Base-by-base conservation (phyloP, 2,797 vertebrate genomes). In the Hylomyscus alleni region DNA sequence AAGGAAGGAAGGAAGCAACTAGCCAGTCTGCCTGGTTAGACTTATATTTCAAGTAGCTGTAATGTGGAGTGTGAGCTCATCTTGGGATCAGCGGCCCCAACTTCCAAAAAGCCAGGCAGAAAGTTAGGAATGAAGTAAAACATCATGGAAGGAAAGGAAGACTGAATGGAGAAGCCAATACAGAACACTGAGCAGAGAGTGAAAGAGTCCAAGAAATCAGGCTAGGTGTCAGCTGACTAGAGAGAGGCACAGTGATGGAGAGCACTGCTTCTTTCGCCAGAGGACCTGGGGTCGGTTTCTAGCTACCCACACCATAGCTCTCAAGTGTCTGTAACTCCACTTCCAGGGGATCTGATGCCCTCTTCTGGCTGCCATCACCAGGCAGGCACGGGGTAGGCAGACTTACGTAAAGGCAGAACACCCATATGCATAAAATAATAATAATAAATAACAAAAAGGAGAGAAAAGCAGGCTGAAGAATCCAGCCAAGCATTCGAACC, bases 111-210 rank as follows among this genome's bases (percentile, higher is more conserved):
- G 40, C 6, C 8, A 37, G 40, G 94, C 19, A 34, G 89, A 87
- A 78, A 78, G 93, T 80, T 58, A 82, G 67, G 91, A 69, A 73
- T 24, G 81, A 26, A 31, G 9, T 44, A 73, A 90, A 78, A 86
- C 80, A 83, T 2, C 3, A 0, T 29, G 50, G 34, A 86, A 73
- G 14, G 20, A 56, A 34, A 58, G 89, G 73, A 40, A 87, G 29
- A 50, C 44, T n/a, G 31, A 62, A 3, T 44, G 60, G 72, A 54
- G 60, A 65, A 22, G 14, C 50, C 60, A 9, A 50, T 0, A 60
- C 87, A 62, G 95, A 95, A 34, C n/a, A 47, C 3, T 40, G 10
- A 15, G n/a, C 2, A 22, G 83, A 76, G 52, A 80, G 34, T 2
- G 12, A 73, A 75, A 12, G 56, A 29, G 22, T 9, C 31, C 24